Base-by-base conservation (phyloP, 2,797 vertebrate genomes). In the Menidia menidia region DNA sequence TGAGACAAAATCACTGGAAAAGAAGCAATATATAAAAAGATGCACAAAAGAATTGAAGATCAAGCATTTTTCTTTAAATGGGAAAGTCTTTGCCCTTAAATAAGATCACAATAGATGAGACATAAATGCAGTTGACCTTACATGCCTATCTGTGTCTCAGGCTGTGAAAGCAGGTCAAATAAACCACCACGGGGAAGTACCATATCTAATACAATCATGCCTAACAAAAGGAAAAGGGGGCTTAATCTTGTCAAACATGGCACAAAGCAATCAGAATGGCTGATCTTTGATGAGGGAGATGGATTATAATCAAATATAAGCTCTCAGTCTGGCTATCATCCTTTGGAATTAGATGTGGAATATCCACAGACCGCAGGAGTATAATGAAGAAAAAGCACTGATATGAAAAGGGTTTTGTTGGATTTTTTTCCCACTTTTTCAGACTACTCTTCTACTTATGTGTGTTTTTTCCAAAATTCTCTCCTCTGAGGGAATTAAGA, bases 261-360 rank as follows among this genome's bases (percentile, higher is more conserved):
- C 67, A 86, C 83, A 90, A 83, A 90, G 84, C 86, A 91, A 93
- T 93, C 87, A 89, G 68, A 72, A 35, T 70, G 72, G 65, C 80
- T 90, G 87, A 93, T 92, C 86, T 92, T 82, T 73, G 81, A 89
- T 85, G 84, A 81, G 80, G 75, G 79, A 90, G 72, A 89, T 86
- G 88, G 90, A 92, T 91, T 91, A 89, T 88, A 92, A 92, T 91
- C 83, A 90, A 90, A 91, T 75, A 84, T 64, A 89, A 77, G 81
- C 76, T 85, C 70, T 9, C 74, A 74, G 78, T 81, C 88, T 88
- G 86, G 83, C 78, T 79, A 89, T 89, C 83, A 88, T 90, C 85
- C 75, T 5, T 45, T 58, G 56, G 80, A 82, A 89, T 87, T 88
- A 85, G 82, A 72, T 77, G 41, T 75, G 86, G 81, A 78, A 79